phyloP scores from a whole-genome alignment of 2,888 invertebrate species.

The Octonoba sinensis region DNA sequence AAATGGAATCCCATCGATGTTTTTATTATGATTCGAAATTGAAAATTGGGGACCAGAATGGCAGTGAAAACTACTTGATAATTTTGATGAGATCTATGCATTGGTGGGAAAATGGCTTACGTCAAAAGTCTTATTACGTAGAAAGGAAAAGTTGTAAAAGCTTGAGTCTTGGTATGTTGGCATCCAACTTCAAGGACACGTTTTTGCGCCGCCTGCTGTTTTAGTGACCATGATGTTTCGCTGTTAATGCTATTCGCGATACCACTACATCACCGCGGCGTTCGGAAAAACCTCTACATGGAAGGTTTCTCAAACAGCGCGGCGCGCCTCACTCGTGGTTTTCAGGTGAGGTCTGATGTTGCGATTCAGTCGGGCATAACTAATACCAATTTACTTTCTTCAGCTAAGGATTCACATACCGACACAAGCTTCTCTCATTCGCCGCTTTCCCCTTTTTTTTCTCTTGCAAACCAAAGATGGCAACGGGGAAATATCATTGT shows the following conservation, averaged over 20 bases:
- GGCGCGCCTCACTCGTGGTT: constrained; percentile 22
- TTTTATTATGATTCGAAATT: background rate
- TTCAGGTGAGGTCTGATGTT: constrained; percentile 34
- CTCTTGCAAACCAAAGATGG: too few relatives aligned
- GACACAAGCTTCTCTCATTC: too few relatives aligned
- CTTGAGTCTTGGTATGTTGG: constrained; percentile 15
- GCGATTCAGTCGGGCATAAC: too few relatives aligned
- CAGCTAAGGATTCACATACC: too few relatives aligned
- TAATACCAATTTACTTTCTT: too few relatives aligned
- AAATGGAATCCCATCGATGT: background rate
- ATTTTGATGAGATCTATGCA: background rate
- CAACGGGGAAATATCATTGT: too few relatives aligned
- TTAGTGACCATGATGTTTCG: constrained; percentile 37
- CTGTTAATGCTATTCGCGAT: constrained; percentile 37
- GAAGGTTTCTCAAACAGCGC: constrained; percentile 28
- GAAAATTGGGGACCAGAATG: background rate
- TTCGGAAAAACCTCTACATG: constrained; percentile 46
- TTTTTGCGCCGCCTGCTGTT: constrained; percentile 13
- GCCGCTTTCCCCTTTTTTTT: too few relatives aligned
- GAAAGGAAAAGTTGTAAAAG: constrained; percentile 3
- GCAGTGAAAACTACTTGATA: background rate
- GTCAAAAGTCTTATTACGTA: constrained; percentile 2
- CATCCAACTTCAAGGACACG: constrained; percentile 36
- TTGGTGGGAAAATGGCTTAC: background rate
- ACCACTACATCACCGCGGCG: constrained; percentile 52